Evolutionary conservation across 2,888 invertebrate species (phyloP).

Genomic region (Timema podura): DNA sequence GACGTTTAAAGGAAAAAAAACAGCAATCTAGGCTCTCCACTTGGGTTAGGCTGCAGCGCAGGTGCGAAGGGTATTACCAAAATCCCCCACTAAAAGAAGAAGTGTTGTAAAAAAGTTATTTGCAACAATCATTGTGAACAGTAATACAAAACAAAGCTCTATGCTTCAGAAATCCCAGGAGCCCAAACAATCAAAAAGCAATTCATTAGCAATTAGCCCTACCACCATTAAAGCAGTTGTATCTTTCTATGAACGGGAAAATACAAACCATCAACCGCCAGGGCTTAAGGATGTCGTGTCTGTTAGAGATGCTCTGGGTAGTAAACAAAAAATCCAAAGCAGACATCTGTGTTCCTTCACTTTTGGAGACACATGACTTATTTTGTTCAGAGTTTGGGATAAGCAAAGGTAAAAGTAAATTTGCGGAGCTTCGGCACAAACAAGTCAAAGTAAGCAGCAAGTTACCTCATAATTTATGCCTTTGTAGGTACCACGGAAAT

Average conservation of each 20-base stretch:
- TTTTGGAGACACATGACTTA: neutral
- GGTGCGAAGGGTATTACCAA: constrained; percentile 11
- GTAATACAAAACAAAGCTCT: no score
- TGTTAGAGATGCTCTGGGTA: constrained; percentile 13
- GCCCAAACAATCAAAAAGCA: no score
- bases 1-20: neutral
- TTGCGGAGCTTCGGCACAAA: constrained; percentile 14
- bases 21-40: neutral
- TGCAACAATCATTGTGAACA: neutral
- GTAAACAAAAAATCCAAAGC: constrained; percentile 19
- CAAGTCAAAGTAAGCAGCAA: constrained; percentile 11
- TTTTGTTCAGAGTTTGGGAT: neutral
- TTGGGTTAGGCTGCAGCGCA: neutral
- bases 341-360: constrained; percentile 15
- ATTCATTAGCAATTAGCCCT: neutral
- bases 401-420: constrained; percentile 15
- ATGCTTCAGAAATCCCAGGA: no score
- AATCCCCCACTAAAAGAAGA: constrained; percentile 11
- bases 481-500: neutral
- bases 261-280: constrained; percentile 20
- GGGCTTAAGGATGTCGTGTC: constrained; percentile 22
- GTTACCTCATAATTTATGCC: constrained; percentile 8
- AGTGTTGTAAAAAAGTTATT: constrained; percentile 11
- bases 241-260: constrained; percentile 12
- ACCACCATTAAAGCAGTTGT: neutral